Evolutionary conservation across 1,140 invertebrate genomes (phyloP).

Genomic region (Brachionus plicatilis): DNA sequence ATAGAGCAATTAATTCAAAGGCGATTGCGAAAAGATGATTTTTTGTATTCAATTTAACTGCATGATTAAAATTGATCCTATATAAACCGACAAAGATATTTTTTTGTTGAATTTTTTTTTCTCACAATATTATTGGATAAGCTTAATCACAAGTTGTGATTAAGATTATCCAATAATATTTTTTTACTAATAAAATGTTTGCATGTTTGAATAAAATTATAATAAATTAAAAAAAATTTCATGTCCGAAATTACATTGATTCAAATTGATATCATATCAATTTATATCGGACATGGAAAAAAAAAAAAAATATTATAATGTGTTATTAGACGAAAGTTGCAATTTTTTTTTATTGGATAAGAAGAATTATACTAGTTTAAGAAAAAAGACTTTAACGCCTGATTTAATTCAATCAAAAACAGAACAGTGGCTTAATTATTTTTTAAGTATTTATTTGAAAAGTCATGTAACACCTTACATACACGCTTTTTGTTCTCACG

Average conservation of each 20-base stretch:
- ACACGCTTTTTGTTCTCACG: neutral
- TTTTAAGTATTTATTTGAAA: neutral
- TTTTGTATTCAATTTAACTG: neutral
- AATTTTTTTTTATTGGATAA: too few relatives aligned
- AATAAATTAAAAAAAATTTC: too few relatives aligned
- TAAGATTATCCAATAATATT: neutral
- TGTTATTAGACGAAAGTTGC: too few relatives aligned
- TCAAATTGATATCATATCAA: too few relatives aligned
- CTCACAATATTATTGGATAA: neutral
- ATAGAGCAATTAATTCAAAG: neutral
- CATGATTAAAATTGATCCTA: neutral
- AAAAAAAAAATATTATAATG: too few relatives aligned
- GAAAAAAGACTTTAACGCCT: neutral
- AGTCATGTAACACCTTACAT: neutral
- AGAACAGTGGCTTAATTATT: neutral
- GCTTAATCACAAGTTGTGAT: neutral
- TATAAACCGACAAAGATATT: neutral
- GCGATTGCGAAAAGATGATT: neutral
- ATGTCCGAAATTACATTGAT: too few relatives aligned
- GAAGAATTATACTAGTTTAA: neutral
- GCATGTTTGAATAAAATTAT: too few relatives aligned
- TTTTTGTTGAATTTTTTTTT: neutral
- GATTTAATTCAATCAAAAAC: neutral
- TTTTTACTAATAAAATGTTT: too few relatives aligned
- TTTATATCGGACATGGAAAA: too few relatives aligned